These are phyloP conservation scores for Eublepharis macularius DNA, from an alignment of 2,113 vertebrate genomes.

Conservation along the genomic window DNA sequence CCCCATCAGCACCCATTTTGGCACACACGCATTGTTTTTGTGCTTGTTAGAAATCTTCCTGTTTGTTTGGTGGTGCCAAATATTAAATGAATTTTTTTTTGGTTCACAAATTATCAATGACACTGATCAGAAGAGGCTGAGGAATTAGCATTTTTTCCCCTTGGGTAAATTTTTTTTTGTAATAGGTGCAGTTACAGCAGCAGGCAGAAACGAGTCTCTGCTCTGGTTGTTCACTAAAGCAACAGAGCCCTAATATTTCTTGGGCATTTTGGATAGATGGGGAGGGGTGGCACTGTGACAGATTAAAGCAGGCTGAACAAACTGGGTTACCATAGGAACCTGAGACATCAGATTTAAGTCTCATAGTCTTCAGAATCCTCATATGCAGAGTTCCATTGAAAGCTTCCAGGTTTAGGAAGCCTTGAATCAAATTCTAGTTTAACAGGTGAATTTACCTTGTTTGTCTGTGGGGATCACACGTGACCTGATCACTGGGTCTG, in stretches of 20 bases:
- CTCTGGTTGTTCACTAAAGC: background rate
- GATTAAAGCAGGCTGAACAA: background rate
- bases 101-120: background rate
- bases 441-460: too few relatives aligned
- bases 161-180: background rate
- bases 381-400: too few relatives aligned
- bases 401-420: too few relatives aligned
- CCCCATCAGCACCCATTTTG: background rate
- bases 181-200: background rate
- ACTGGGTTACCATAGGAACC: background rate
- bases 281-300: background rate
- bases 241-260: too few relatives aligned
- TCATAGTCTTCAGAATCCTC: too few relatives aligned
- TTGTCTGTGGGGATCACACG: too few relatives aligned
- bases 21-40: background rate
- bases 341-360: background rate
- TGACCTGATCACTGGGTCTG: too few relatives aligned
- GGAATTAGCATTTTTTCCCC: background rate
- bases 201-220: background rate
- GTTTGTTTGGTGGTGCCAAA: background rate
- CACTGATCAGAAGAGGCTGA: background rate
- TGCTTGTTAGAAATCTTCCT: rapidly evolving
- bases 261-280: background rate
- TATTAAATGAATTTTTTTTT: background rate
- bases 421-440: too few relatives aligned